Percentiles rank a stretch among this genome's conserved stretches.
These are phyloP conservation scores for Drosophila obscura DNA, from an alignment of 1,140 invertebrate genomes.

Conservation along the genomic window DNA sequence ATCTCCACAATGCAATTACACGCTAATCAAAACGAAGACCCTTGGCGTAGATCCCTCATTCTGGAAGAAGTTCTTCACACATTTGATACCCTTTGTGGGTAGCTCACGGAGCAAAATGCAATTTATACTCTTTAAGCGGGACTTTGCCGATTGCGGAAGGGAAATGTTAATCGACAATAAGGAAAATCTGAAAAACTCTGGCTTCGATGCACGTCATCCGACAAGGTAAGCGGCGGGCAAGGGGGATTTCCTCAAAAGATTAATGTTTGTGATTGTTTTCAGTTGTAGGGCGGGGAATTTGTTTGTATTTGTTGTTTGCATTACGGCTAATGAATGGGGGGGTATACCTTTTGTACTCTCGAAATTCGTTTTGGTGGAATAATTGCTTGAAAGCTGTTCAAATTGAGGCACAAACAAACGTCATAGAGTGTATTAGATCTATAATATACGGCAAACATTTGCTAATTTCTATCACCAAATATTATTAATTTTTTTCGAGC, in stretches of 20 bases:
- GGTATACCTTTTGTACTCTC: neutral
- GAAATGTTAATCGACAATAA: constrained; percentile 66
- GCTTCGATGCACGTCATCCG: constrained; percentile 76
- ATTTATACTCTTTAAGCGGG: constrained; percentile 75
- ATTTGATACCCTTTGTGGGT: constrained; percentile 68
- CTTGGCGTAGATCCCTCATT: constrained; percentile 67
- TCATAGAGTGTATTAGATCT: too few relatives aligned
- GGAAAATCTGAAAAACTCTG: constrained; percentile 62
- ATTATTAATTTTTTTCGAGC: constrained; percentile 10
- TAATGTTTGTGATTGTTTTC: constrained; percentile 10
- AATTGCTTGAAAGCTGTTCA: constrained; percentile 23
- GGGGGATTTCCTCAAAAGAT: constrained; percentile 24
- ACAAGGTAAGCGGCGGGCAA: constrained; percentile 57
- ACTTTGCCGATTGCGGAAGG: constrained; percentile 75
- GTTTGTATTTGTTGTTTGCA: neutral
- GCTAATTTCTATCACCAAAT: constrained; percentile 6
- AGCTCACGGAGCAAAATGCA: constrained; percentile 70
- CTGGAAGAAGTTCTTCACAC: constrained; percentile 76
- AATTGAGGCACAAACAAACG: constrained; percentile 8
- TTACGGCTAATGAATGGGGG: neutral
- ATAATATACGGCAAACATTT: constrained; percentile 28
- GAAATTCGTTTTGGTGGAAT: neutral
- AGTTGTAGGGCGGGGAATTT: constrained; percentile 16
- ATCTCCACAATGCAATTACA: constrained; percentile 58
- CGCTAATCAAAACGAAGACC: constrained; percentile 54